Conservation (phyloP, 2,888 invertebrate species). For the Xestia xanthographa region DNA sequence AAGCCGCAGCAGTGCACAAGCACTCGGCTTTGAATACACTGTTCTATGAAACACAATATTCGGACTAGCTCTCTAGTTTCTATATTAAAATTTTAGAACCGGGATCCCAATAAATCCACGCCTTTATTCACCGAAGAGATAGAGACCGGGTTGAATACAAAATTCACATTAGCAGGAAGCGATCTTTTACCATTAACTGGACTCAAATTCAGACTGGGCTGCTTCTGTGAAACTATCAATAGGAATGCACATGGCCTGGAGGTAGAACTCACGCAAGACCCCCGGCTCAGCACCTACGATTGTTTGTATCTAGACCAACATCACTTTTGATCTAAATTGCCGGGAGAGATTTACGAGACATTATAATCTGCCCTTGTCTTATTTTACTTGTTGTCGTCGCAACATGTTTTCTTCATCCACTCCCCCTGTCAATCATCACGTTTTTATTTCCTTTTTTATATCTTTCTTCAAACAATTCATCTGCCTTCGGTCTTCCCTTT, state of each 20-base stretch:
- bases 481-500: neutral
- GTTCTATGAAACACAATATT: neutral
- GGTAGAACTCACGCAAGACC: neutral
- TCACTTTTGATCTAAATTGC: neutral
- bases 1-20: too few relatives aligned
- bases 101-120: neutral
- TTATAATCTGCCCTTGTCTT: neutral
- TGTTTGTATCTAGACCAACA: neutral
- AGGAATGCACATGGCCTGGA: neutral
- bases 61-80: neutral
- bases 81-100: neutral
- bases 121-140: neutral
- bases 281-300: neutral
- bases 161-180: too few relatives aligned
- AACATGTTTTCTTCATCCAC: neutral
- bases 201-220: neutral
- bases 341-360: neutral
- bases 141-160: neutral
- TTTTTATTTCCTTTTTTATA: neutral
- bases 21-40: constrained; percentile 5
- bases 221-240: neutral
- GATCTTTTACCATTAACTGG: neutral
- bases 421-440: neutral
- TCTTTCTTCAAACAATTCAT: neutral
- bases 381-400: neutral